Base-by-base conservation (phyloP, 1,140 invertebrate species). In the Ostrea edulis region DNA sequence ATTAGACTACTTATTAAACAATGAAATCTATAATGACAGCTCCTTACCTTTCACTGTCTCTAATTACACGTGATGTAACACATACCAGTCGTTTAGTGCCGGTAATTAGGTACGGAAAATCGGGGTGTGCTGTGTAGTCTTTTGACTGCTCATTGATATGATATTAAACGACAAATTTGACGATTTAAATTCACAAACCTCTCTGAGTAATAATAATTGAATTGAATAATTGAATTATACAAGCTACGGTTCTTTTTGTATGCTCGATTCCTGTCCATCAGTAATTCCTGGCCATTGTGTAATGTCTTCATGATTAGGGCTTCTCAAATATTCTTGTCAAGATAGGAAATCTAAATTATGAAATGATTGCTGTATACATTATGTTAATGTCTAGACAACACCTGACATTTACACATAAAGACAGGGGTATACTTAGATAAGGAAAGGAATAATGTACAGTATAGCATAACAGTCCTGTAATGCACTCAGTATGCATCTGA, bases 161-260 rank as follows among this genome's bases (percentile, higher is more conserved):
- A 77, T 77, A 25, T 35, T 35, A 77, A 77, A 77, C 12, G 11
- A 0, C 25, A 8, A 62, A 20, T 20, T 20, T 62, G n/a, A 17
- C 14, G 14, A 9, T 14, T 77, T 35, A 77, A 77, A 29, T 77
- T 35, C 68, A 29, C 12, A n/a, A 12, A 8, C 68, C 29, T 77
- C 68, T 29, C 25, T 29, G 22, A 8, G 68, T 29, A 29, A 77
- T 77, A 77, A 77, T 77, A 77, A 77, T 77, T 77, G 68, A 77
- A 29, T 14, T 2, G 68, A 77, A 77, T 77, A 77, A 77, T 77
- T 77, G 68, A 77, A 77, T 77, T 77, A 77, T 77, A 77, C 68
- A 77, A 77, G 68, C 68, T 35, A 12, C 5, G 4, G 25, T 7
- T 77, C 68, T 77, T 77, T n/a, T 77, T 77, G 68, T 29, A 25